These are phyloP conservation scores for Lithophane semibrunnea DNA, from an alignment of 2,888 invertebrate genomes.

Conservation along the genomic window DNA sequence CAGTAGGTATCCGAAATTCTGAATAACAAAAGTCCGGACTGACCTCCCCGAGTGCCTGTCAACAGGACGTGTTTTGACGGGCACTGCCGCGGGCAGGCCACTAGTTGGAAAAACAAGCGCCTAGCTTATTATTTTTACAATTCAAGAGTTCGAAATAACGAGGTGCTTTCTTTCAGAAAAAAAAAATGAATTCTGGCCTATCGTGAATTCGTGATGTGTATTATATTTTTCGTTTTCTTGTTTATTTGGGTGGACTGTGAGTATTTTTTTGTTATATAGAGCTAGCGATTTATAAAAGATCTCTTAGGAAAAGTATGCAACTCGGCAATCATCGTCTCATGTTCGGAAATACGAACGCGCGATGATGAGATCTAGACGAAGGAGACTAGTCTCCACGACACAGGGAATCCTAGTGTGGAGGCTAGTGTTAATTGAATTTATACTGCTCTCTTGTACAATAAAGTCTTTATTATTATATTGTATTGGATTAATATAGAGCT, in stretches of 20 bases:
- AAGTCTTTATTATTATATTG: too few relatives aligned
- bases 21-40: conserved; percentile 32
- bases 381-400: too few relatives aligned
- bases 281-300: background rate
- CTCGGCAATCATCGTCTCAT: background rate
- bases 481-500: background rate
- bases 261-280: background rate
- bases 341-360: background rate
- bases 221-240: conserved; percentile 10
- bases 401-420: too few relatives aligned
- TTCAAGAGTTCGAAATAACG: conserved; percentile 60
- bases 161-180: conserved; percentile 45
- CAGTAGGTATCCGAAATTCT: conserved; percentile 24
- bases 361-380: background rate
- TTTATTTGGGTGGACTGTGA: conserved; percentile 7
- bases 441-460: too few relatives aligned
- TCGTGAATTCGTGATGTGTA: conserved; percentile 3
- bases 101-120: conserved; percentile 49
- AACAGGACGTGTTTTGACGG: conserved; percentile 48
- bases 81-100: conserved; percentile 39
- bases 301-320: background rate
- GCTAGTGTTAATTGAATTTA: too few relatives aligned
- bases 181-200: conserved; percentile 41
- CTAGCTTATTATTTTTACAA: conserved; percentile 65
- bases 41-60: conserved; percentile 29